phyloP scores from a whole-genome alignment of 1,140 invertebrate genomes.

The Microplitis demolitor region DNA sequence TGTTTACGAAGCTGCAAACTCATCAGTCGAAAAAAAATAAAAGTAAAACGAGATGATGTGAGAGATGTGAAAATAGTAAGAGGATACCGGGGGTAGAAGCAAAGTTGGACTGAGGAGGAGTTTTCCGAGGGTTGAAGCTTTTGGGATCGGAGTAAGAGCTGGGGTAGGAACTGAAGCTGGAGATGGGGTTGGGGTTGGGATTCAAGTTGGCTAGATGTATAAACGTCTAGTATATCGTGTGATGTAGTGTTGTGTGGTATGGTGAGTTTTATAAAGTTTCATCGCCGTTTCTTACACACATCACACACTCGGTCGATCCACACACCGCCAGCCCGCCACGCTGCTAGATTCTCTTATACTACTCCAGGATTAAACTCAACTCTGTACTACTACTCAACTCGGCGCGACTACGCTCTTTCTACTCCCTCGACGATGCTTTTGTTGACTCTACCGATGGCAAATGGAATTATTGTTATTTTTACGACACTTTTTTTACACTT shows the following conservation, averaged over 20 bases:
- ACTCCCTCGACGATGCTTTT: constrained; percentile 20
- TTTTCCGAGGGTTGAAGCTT: background rate
- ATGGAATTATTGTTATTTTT: constrained; percentile 38
- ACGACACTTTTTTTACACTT: constrained; percentile 24
- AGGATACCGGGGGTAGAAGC: background rate
- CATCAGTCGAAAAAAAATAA: constrained; percentile 10
- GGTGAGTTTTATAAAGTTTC: background rate
- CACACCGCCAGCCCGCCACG: too few relatives aligned
- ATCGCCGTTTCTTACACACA: background rate
- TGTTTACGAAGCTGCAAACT: constrained; percentile 25
- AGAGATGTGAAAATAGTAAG: background rate
- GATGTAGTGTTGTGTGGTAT: too few relatives aligned
- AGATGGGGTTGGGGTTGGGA: too few relatives aligned
- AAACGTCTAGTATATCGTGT: too few relatives aligned
- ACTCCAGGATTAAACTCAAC: background rate
- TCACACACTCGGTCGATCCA: background rate
- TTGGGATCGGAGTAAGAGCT: too few relatives aligned
- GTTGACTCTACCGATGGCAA: constrained; percentile 28
- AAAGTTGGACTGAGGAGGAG: background rate
- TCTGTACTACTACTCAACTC: background rate
- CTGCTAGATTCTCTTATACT: too few relatives aligned
- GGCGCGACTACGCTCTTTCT: background rate
- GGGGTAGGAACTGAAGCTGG: too few relatives aligned
- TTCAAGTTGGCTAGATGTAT: too few relatives aligned
- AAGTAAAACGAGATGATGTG: constrained; percentile 1